Evolutionary conservation across 1,140 invertebrate species (phyloP), one percentile per base, ranked within the genome.

Genomic region (Drosophila albomicans): DNA sequence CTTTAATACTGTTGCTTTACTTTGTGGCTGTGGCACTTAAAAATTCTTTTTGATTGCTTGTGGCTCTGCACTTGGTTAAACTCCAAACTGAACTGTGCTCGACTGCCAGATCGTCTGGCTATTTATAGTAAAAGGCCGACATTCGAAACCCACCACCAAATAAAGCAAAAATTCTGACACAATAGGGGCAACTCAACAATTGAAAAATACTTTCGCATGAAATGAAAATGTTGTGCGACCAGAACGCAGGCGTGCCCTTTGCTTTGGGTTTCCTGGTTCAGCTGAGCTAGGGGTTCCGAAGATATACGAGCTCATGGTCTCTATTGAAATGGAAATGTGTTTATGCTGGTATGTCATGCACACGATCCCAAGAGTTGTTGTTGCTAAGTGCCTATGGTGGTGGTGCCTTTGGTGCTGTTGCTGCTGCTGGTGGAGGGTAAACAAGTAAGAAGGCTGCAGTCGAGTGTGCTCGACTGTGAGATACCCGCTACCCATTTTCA

Each of bases 201-300:
- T 76, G 78, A 52, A 79, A 79, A 89, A 89, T 89, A 85, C 75
- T 89, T 88, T 88, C 78, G 85, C 85, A 88, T 88, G 84, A 79
- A 69, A 65, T 64, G 52, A 56, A 58, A 75, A 54, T 61, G 54
- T 3, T 38, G 1, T 61, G 71, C 65, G 35, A 43, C 28, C 35
- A 63, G 59, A 70, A 88, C 84, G 84, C 84, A 87, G 84, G 84
- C 84, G 84, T 89, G 85, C 77, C 84, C 49, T 57, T 15, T 13
- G 41, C 3, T 57, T 8, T 54, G 28, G n/a, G 30, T 38, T 3
- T 7, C 52, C 71, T 87, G 77, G 73, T 61, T 72, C 76, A 82
- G 76, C 68, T 70, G 35, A 82, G 28, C n/a, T 35, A 35, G 35
- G 66, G 85, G 85, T 88, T 88, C 67, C 3, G 20, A 72, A 73